phyloP scores from a whole-genome alignment of 2,888 invertebrate genomes.

The Ormyrus labotus region DNA sequence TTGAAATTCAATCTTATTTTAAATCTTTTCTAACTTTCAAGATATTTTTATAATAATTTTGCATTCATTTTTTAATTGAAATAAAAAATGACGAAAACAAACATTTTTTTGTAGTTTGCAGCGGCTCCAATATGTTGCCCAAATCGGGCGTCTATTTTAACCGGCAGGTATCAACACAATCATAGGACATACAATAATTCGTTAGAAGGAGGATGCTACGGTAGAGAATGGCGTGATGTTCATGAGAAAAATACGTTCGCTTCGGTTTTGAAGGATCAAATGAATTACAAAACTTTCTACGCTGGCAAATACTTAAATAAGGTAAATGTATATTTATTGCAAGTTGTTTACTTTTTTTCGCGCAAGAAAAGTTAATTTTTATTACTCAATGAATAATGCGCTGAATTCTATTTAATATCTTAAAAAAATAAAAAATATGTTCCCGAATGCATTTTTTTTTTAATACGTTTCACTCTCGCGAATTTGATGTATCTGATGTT shows the following conservation, averaged over 20 bases:
- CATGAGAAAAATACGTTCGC: slow-evolving; percentile 84
- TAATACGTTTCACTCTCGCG: too few relatives aligned
- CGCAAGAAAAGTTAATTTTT: too few relatives aligned
- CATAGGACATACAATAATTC: slow-evolving; percentile 88
- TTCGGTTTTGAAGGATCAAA: slow-evolving; percentile 79
- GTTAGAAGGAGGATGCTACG: slow-evolving; percentile 86
- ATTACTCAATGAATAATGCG: too few relatives aligned
- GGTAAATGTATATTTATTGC: slow-evolving; percentile 75
- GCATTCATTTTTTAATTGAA: too few relatives aligned
- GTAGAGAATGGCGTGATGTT: slow-evolving; percentile 81
- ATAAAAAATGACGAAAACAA: not conserved
- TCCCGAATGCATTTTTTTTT: too few relatives aligned
- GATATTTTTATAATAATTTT: too few relatives aligned
- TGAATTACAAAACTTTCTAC: slow-evolving; percentile 89
- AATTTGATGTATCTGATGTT: too few relatives aligned
- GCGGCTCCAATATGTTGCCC: slow-evolving; percentile 93
- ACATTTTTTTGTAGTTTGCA: slow-evolving; percentile 80
- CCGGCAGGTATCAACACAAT: slow-evolving; percentile 91
- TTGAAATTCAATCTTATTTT: too few relatives aligned
- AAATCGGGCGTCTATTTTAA: slow-evolving; percentile 90
- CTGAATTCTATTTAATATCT: too few relatives aligned
- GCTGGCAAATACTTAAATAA: slow-evolving; percentile 96
- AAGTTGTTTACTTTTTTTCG: too few relatives aligned
- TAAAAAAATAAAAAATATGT: too few relatives aligned
- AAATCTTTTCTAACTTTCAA: too few relatives aligned